A percentile compares a stretch with the other conserved stretches of the same genome.
These are phyloP conservation scores for Apostichopus japonicus DNA, from an alignment of 35 echinoderm and acorn worm genomes.

Conservation along the genomic window DNA sequence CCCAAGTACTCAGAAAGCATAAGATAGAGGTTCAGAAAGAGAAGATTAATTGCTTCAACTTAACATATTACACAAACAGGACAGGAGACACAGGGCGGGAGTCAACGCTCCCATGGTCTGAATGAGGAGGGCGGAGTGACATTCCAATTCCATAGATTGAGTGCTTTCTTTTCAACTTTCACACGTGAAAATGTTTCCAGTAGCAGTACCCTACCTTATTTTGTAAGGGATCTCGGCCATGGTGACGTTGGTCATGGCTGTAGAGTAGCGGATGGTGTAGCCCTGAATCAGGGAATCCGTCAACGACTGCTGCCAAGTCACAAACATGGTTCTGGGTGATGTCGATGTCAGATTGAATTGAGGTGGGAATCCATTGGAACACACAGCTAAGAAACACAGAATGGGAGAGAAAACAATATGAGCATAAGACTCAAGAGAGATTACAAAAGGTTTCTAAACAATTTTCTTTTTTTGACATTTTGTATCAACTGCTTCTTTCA, in stretches of 20 bases:
- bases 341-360: conserved; percentile 11
- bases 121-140: background rate
- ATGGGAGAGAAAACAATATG: no score
- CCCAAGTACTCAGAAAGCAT: no score
- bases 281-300: background rate
- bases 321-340: background rate
- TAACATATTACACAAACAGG: no score
- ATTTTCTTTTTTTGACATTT: no score
- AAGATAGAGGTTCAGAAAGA: no score
- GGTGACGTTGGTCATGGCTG: conserved; percentile 10
- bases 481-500: no score
- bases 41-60: no score
- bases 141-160: background rate
- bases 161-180: no score
- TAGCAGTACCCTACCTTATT: background rate
- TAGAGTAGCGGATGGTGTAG: conserved; percentile 38
- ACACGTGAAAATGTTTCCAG: no score
- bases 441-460: no score
- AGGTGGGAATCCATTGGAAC: conserved; percentile 39
- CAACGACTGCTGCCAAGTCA: conserved; percentile 25
- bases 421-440: no score
- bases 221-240: background rate
- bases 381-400: background rate
- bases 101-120: background rate
- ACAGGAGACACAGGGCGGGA: no score